Evolutionary conservation across 2,797 vertebrate species (phyloP), one percentile per base, ranked within the genome.

Genomic region (Bradypus variegatus): DNA sequence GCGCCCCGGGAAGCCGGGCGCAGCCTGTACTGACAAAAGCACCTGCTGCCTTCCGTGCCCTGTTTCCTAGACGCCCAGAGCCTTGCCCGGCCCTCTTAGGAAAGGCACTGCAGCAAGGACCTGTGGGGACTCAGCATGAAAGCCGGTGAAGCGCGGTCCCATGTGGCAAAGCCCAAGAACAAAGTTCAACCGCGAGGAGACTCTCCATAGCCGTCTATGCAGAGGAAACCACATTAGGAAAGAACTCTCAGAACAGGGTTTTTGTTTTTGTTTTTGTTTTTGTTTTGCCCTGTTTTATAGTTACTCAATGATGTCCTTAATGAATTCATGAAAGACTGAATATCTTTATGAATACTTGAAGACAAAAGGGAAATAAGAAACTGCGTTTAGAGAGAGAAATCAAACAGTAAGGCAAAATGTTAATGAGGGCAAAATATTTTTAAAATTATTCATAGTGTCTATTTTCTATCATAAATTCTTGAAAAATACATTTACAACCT

Each of bases 81-180:
- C 41, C 81, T 27, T 64, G 86, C 60, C 78, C 38, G 62, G 25
- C 15, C 8, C 8, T 82, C 53, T 21, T 14, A 48, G n/a, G 25
- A 18, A 67, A 80, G 78, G 82, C 95, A 94, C 84, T 93, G 81
- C 70, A 65, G 38, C 41, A 53, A 25, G 85, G 16, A 31, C 31
- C 62, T 29, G 19, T 36, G 6, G 55, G 67, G 84, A 89, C 50
- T 15, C 48, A 91, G 81, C 23, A 55, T 8, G 38, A 64, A 80
- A 80, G 53, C 38, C 4, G 33, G 72, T 18, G 8, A 50, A 80
- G 31, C 72, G 8, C 8, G 16, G 31, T 19, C 73, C 48, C 73
- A 23, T 10, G 58, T 10, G 38, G 72, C 33, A 36, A 38, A 90
- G 23, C 25, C 8, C 8, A 31, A 70, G 33, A 33, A 27, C 67